These are phyloP conservation scores for Crepidodera aurea DNA, from an alignment of 2,888 invertebrate genomes.

Conservation along the genomic window DNA sequence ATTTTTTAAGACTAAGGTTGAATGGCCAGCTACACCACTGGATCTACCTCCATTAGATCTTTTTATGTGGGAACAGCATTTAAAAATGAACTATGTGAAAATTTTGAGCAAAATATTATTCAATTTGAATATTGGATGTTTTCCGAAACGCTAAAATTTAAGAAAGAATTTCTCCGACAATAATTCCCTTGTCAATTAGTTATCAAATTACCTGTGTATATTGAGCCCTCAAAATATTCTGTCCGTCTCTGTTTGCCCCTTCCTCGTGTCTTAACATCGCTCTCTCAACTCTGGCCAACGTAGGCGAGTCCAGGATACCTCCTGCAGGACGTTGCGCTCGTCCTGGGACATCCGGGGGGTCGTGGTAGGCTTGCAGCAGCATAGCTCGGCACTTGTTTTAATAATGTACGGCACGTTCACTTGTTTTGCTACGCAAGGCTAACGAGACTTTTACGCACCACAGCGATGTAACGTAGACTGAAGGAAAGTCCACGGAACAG, in stretches of 20 bases:
- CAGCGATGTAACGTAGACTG: constrained; percentile 19
- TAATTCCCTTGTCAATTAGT: background rate
- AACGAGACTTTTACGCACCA: background rate
- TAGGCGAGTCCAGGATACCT: constrained; percentile 68
- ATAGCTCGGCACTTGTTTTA: constrained; percentile 38
- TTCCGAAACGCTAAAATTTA: too few species aligned
- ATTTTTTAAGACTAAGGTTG: too few species aligned
- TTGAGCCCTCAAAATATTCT: constrained; percentile 53
- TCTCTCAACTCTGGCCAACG: constrained; percentile 68
- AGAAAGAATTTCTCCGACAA: background rate
- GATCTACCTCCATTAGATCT: too few species aligned
- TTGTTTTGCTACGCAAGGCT: constrained; percentile 11
- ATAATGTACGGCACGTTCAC: constrained; percentile 17
- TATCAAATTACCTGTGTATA: constrained; percentile 54
- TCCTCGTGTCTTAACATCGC: constrained; percentile 66
- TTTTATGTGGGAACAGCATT: too few species aligned
- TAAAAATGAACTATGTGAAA: too few species aligned
- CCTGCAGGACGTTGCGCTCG: constrained; percentile 49
- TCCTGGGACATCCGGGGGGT: constrained; percentile 39
- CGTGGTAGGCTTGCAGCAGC: constrained; percentile 53
- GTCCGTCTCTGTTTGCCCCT: constrained; percentile 53
- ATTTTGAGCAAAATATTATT: too few species aligned
- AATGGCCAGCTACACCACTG: too few species aligned
- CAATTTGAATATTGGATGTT: too few species aligned
- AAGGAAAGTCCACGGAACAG: constrained; percentile 22